Evolutionary conservation across 2,888 invertebrate species (phyloP).

Genomic region (Sminthurinus aureus): DNA sequence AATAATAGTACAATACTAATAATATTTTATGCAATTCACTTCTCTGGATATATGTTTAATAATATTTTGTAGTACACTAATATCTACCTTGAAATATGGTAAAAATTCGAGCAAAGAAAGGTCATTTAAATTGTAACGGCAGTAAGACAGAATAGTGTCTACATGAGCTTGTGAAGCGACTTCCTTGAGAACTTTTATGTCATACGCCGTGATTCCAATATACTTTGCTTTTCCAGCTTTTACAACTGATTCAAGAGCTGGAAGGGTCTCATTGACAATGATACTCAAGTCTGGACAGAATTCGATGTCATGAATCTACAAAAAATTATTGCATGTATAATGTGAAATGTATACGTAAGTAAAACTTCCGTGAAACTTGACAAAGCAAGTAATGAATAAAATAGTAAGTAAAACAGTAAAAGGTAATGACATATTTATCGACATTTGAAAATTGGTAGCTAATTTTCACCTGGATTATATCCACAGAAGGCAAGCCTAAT

Average conservation of each 20-base stretch:
- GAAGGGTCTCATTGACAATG: constrained; percentile 85
- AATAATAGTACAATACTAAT: background rate
- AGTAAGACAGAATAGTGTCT: constrained; percentile 78
- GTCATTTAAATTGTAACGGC: constrained; percentile 82
- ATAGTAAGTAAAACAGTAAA: no score
- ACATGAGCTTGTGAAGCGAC: constrained; percentile 73
- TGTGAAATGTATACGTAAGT: background rate
- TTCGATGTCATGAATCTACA: constrained; percentile 89
- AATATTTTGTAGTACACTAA: background rate
- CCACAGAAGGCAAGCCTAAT: constrained; percentile 82
- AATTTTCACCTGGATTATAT: constrained; percentile 79
- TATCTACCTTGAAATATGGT: constrained; percentile 75
- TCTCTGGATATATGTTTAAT: no score
- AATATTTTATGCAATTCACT: no score
- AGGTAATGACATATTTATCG: background rate
- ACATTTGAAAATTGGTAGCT: background rate
- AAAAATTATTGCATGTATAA: background rate
- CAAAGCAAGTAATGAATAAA: no score
- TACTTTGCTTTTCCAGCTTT: constrained; percentile 73
- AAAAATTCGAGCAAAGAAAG: constrained; percentile 76
- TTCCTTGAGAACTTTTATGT: constrained; percentile 77
- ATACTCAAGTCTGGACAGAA: constrained; percentile 77
- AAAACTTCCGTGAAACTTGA: no score
- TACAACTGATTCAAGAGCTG: constrained; percentile 78
- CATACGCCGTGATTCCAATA: constrained; percentile 90